A percentile compares a stretch with the other conserved stretches of the same genome.
phyloP scores from a whole-genome alignment of 2,113 vertebrate species.

The Crotophaga sulcirostris region DNA sequence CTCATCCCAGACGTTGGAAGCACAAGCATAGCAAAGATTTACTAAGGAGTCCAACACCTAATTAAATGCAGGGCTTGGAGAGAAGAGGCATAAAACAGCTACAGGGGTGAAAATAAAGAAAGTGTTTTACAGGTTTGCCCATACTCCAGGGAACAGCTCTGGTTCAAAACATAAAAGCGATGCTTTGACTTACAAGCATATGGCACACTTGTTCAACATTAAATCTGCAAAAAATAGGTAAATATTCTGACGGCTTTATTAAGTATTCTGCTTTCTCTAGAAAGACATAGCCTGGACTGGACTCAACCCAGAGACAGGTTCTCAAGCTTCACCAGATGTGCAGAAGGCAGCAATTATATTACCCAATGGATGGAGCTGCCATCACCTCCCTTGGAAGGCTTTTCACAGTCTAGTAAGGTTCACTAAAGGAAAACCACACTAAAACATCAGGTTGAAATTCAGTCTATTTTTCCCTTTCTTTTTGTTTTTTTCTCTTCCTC shows the following conservation, averaged over 20 bases:
- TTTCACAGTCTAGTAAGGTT: background rate
- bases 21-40: background rate
- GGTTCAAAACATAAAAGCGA: background rate
- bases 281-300: background rate
- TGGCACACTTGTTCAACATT: background rate
- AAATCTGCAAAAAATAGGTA: background rate
- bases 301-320: background rate
- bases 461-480: background rate
- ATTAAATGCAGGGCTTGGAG: background rate
- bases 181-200: background rate
- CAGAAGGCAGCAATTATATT: background rate
- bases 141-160: background rate
- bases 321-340: background rate
- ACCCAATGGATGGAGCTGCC: background rate
- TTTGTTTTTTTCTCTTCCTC: background rate
- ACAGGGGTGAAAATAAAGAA: background rate
- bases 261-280: background rate
- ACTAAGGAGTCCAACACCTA: background rate
- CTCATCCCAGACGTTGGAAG: background rate
- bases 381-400: background rate
- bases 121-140: background rate
- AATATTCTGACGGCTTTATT: constrained; percentile 2
- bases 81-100: background rate
- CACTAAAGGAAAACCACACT: background rate
- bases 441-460: background rate